A percentile compares a stretch with the other conserved stretches of the same genome.
Conservation (phyloP, 2,113 vertebrate genomes). For the Azemiops feae region DNA sequence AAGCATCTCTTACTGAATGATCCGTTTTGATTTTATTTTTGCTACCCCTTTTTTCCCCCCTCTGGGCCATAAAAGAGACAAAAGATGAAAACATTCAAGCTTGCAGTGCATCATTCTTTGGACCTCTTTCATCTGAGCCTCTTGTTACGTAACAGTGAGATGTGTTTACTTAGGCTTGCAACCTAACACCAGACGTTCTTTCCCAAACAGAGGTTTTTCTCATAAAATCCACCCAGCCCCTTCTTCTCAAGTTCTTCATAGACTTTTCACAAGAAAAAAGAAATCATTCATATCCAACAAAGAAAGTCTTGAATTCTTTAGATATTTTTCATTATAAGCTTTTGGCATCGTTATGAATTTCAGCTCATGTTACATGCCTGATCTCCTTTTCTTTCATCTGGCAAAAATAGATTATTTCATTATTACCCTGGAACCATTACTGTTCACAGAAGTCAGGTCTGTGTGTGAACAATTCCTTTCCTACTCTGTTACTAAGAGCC, state of each 20-base stretch:
- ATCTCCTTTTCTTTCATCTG: slow-evolving; percentile 77
- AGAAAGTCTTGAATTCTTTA: slow-evolving; percentile 74
- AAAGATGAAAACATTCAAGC: slow-evolving; percentile 46
- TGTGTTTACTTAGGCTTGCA: slow-evolving; percentile 57
- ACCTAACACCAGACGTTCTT: slow-evolving; percentile 66
- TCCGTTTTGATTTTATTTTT: slow-evolving; percentile 1
- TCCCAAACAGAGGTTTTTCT: slow-evolving; percentile 77
- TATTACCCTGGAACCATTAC: slow-evolving; percentile 70
- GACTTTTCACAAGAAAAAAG: slow-evolving; percentile 77
- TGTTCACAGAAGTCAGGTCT: slow-evolving; percentile 66
- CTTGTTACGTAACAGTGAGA: slow-evolving; percentile 58
- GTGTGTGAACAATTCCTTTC: slow-evolving; percentile 58
- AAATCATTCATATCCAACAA: slow-evolving; percentile 80
- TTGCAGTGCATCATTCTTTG: slow-evolving; percentile 38
- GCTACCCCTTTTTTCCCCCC: not conserved
- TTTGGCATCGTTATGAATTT: slow-evolving; percentile 69
- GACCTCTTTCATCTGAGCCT: slow-evolving; percentile 74
- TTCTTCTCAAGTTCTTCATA: slow-evolving; percentile 81
- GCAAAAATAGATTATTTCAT: slow-evolving; percentile 80
- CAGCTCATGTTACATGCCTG: slow-evolving; percentile 75
- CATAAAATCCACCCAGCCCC: slow-evolving; percentile 73
- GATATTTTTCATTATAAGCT: slow-evolving; percentile 77
- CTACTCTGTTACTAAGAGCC: slow-evolving; percentile 57
- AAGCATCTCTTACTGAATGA: slow-evolving; percentile 22
- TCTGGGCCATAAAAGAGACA: not conserved